Base-by-base conservation (phyloP, 2,113 vertebrate genomes). In the Hucho hucho region DNA sequence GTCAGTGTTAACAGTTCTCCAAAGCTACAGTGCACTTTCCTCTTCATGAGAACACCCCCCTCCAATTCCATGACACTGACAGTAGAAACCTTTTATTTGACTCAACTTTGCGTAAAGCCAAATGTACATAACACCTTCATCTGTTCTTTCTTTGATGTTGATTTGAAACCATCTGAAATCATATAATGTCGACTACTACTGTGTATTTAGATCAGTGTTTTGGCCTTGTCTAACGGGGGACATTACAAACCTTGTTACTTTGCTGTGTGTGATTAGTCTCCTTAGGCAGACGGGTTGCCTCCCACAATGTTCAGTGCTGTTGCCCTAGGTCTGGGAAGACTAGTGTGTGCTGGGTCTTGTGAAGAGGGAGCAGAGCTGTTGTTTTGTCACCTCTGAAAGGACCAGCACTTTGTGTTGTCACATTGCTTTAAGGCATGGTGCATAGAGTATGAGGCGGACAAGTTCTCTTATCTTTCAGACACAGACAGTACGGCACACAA, bases 11-110 rank as follows among this genome's bases (percentile, higher is more conserved):
- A 18, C 49, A 53, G 85, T 87, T 86, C 81, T 87, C 79, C 81
- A 74, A 85, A 84, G 78, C 73, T 73, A 84, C 77, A 77, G 64
- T 74, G 83, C 80, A 86, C 79, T 84, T 83, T 84, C 70, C 74
- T 75, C 76, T 73, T 74, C 49, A 73, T 29, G 25, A 81, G 56
- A 82, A 56, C 70, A 4, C 32, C 32, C 6, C 29, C 32, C 32
- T 61, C 37, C 28, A 70, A 14, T 53, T 53, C 16, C 16, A 53
- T 18, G 49, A 53, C 49, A 53, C 49, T 56, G 63, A 71, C 72
- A 81, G 25, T 61, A 76, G n/a, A 81, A 77, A 75, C 68, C 76
- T 73, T 76, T 82, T 77, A 79, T 69, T 70, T 22, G 1, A 4
- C 9, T 22, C 4, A 6, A 1, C 2, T 61, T 24, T 76, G 82